Evolutionary conservation across 2,888 invertebrate species (phyloP).

Genomic region (Euzophera pinguis): DNA sequence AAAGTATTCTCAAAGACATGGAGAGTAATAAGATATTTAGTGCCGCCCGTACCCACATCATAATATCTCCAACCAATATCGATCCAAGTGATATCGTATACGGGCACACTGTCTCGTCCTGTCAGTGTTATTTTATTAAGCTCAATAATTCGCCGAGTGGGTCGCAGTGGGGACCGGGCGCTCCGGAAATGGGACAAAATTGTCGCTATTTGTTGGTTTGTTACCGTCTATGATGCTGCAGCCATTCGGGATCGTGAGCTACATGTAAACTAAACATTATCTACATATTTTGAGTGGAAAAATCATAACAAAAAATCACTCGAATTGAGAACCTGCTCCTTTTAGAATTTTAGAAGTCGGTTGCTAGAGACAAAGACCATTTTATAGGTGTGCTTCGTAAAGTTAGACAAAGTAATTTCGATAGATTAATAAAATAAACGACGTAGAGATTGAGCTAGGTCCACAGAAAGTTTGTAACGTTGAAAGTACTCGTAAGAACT

Average conservation of each 20-base stretch:
- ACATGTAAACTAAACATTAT: background rate
- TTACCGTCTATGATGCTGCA: slow-evolving; percentile 35
- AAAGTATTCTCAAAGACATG: no score
- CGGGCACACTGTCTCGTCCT: slow-evolving; percentile 33
- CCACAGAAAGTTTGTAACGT: background rate
- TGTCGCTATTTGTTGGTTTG: slow-evolving; percentile 66
- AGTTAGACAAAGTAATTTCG: background rate
- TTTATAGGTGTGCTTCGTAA: no score
- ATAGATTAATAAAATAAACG: background rate
- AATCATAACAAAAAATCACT: no score
- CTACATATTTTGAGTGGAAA: no score
- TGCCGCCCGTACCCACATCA: slow-evolving; percentile 1
- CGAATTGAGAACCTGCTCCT: no score
- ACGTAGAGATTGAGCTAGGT: background rate
- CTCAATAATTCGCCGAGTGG: slow-evolving; percentile 54
- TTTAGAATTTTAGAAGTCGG: no score
- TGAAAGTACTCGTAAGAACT: no score
- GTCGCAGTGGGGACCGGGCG: slow-evolving; percentile 47
- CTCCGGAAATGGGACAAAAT: slow-evolving; percentile 75
- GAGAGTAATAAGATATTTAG: background rate
- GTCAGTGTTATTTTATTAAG: slow-evolving; percentile 57
- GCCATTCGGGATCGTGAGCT: background rate
- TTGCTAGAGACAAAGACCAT: no score
- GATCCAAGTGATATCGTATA: slow-evolving; percentile 19
- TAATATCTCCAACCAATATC: background rate